phyloP scores from a whole-genome alignment of 2,888 invertebrate genomes.

The Zaprionus bogoriensis region DNA sequence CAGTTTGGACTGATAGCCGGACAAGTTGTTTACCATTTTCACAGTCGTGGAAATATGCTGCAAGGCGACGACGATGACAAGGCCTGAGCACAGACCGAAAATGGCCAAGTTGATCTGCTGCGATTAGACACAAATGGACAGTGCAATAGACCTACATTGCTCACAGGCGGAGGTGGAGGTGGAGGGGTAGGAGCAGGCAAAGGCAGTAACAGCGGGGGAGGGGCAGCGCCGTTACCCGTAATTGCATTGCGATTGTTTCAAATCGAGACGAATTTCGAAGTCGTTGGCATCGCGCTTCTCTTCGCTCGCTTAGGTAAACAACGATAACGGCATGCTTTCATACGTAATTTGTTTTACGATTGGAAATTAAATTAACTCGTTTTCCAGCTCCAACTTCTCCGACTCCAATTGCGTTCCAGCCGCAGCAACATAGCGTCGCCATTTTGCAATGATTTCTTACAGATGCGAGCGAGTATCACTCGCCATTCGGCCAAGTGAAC shows the following conservation, averaged over 20 bases:
- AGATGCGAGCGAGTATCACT: constrained; percentile 46
- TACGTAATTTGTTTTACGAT: constrained; percentile 77
- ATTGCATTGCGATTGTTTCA: constrained; percentile 61
- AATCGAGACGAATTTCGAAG: constrained; percentile 39
- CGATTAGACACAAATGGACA: constrained; percentile 67
- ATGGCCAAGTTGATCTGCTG: constrained; percentile 63
- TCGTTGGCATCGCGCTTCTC: constrained; percentile 34
- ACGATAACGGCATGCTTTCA: constrained; percentile 74
- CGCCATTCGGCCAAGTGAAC: constrained; percentile 51
- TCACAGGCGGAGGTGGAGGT: too few relatives aligned
- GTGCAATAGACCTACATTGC: constrained; percentile 61
- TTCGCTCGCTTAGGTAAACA: constrained; percentile 44
- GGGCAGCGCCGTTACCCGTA: constrained; percentile 57
- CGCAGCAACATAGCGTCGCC: constrained; percentile 7
- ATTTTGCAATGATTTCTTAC: constrained; percentile 67
- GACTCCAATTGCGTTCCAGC: not conserved
- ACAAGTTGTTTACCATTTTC: constrained; percentile 53
- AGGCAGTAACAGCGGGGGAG: too few relatives aligned
- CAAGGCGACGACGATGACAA: constrained; percentile 30
- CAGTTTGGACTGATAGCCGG: constrained; percentile 62
- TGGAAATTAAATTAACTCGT: constrained; percentile 78
- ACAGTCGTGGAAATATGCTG: constrained; percentile 17
- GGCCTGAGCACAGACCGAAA: constrained; percentile 55
- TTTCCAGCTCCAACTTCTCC: constrained; percentile 42
- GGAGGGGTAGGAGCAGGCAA: too few relatives aligned